Conservation (phyloP, 2,797 vertebrate species). For the Eidolon dupreanum region DNA sequence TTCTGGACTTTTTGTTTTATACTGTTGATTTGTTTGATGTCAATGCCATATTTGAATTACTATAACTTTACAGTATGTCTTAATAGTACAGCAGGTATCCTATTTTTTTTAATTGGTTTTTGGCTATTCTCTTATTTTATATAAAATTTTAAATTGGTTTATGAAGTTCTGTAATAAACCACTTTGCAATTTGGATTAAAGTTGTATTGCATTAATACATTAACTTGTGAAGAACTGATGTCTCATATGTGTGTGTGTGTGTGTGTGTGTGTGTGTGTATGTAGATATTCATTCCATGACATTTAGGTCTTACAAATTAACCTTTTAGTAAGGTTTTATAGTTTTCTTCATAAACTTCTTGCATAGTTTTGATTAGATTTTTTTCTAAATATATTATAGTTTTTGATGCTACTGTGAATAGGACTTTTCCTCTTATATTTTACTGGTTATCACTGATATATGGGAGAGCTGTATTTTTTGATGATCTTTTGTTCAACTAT, state of each 20-base stretch:
- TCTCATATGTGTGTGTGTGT: background rate
- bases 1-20: background rate
- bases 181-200: background rate
- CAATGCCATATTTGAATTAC: background rate
- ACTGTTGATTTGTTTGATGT: background rate
- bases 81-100: background rate
- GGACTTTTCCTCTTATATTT: slow-evolving; percentile 1
- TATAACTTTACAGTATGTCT: background rate
- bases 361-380: background rate
- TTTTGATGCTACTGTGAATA: background rate
- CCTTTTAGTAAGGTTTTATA: background rate
- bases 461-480: background rate
- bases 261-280: no score
- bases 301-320: background rate
- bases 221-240: background rate
- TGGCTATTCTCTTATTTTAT: background rate
- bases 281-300: background rate
- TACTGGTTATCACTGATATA: background rate
- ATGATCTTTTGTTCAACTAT: background rate
- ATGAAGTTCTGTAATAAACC: background rate
- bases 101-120: background rate
- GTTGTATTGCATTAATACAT: background rate
- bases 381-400: background rate
- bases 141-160: slow-evolving; percentile 21
- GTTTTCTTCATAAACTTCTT: background rate